Evolutionary conservation across 2,888 invertebrate species (phyloP).

Genomic region (Drosophila maculinotata): DNA sequence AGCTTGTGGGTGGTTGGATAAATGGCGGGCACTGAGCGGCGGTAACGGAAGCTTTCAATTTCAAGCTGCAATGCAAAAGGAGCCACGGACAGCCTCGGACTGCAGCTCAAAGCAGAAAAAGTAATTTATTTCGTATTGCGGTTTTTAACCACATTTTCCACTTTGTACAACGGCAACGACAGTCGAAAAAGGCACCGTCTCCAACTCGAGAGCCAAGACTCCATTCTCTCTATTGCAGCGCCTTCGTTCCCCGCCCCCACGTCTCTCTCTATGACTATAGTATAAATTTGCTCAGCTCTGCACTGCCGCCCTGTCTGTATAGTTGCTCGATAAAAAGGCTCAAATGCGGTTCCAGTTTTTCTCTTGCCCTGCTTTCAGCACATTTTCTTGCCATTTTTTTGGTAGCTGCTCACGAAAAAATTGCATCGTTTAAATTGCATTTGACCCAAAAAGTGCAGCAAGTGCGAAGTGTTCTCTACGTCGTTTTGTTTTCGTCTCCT

Average conservation of each 20-base stretch:
- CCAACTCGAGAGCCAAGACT: slow-evolving; percentile 40
- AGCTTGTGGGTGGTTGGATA: slow-evolving; percentile 41
- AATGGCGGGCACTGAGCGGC: slow-evolving; percentile 57
- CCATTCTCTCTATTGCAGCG: slow-evolving; percentile 30
- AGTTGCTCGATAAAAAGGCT: slow-evolving; percentile 74
- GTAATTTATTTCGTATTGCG: slow-evolving; percentile 80
- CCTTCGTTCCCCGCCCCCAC: slow-evolving; percentile 12
- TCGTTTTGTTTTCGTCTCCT: slow-evolving; percentile 26
- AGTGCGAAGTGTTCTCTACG: slow-evolving; percentile 64
- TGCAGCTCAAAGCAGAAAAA: slow-evolving; percentile 77
- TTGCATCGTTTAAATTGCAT: slow-evolving; percentile 64
- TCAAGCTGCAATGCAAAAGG: slow-evolving; percentile 70
- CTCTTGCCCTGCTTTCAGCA: slow-evolving; percentile 64
- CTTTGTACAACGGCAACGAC: slow-evolving; percentile 78
- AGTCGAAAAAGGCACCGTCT: slow-evolving; percentile 57
- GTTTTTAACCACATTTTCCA: slow-evolving; percentile 81
- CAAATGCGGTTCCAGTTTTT: slow-evolving; percentile 77
- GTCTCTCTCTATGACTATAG: slow-evolving; percentile 52
- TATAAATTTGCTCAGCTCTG: slow-evolving; percentile 69
- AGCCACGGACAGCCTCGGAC: slow-evolving; percentile 59
- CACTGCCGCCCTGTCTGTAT: slow-evolving; percentile 42
- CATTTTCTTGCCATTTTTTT: slow-evolving; percentile 66
- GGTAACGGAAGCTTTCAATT: slow-evolving; percentile 78
- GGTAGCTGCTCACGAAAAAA: slow-evolving; percentile 46
- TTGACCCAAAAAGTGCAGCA: slow-evolving; percentile 59